Percentiles rank a stretch among this genome's conserved stretches.
These are phyloP conservation scores for Aplodontia rufa DNA, from an alignment of 2,113 vertebrate genomes.

Conservation along the genomic window DNA sequence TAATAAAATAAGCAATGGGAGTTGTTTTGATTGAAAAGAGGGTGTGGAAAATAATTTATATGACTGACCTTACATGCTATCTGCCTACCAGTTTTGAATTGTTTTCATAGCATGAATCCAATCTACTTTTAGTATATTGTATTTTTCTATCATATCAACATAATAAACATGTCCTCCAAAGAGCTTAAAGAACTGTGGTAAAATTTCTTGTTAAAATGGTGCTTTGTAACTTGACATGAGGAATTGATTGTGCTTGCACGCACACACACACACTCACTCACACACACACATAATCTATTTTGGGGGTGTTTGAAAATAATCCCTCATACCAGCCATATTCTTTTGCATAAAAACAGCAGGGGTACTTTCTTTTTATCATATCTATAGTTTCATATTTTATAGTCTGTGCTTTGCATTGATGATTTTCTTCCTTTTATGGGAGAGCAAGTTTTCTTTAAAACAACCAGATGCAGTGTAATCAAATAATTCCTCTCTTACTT, in stretches of 20 bases:
- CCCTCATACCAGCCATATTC: background rate
- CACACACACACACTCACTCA: conserved; percentile 53
- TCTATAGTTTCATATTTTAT: conserved; percentile 67
- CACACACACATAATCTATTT: conserved; percentile 46
- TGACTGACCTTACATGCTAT: background rate
- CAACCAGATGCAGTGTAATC: conserved; percentile 53
- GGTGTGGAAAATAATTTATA: background rate
- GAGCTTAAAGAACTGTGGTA: background rate
- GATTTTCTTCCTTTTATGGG: conserved; percentile 68
- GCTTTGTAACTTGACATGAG: conserved; percentile 33
- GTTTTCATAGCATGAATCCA: conserved; percentile 49
- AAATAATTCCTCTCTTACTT: conserved; percentile 67
- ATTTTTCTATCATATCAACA: conserved; percentile 28
- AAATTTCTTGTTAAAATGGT: conserved; percentile 38
- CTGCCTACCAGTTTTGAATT: background rate
- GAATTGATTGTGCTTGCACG: conserved; percentile 51
- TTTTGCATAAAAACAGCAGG: conserved; percentile 25
- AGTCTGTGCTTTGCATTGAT: conserved; percentile 65
- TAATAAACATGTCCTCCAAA: conserved; percentile 37
- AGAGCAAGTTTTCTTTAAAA: conserved; percentile 65
- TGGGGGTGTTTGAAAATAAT: conserved; percentile 36
- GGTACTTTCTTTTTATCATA: conserved; percentile 63
- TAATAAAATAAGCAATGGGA: background rate
- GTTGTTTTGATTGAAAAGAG: background rate
- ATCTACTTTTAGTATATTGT: background rate